Percentiles rank a stretch among this genome's conserved stretches.
phyloP scores from a whole-genome alignment of 2,113 vertebrate species.

The Tauraco erythrolophus region DNA sequence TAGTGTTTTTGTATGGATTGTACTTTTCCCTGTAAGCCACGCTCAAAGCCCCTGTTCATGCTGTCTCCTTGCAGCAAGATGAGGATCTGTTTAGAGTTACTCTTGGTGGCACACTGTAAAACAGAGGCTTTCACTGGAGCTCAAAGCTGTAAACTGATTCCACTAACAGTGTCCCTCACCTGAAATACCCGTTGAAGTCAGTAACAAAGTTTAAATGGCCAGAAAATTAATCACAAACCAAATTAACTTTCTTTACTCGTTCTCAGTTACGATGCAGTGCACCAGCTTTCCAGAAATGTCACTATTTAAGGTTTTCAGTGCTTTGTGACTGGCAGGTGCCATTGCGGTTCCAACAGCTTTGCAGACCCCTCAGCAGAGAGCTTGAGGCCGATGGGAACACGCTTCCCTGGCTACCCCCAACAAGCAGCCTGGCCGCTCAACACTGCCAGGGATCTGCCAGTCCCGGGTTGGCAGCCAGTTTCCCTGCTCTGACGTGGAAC shows the following conservation, averaged over 20 bases:
- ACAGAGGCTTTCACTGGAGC: not conserved
- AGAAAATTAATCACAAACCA: not conserved
- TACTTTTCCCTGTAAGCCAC: not conserved
- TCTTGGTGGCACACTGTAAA: not conserved
- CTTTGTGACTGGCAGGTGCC: not conserved
- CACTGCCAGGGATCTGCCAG: not conserved
- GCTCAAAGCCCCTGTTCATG: not conserved
- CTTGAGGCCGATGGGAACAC: not conserved
- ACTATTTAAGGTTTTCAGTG: not conserved
- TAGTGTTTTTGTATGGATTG: not conserved
- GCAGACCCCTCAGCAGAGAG: not conserved
- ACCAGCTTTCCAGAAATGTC: not conserved
- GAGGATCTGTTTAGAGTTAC: not conserved
- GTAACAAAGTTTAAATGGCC: not conserved
- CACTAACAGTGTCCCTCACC: not conserved
- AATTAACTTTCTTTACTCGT: not conserved
- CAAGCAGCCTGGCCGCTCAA: not conserved
- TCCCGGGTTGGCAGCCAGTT: not conserved
- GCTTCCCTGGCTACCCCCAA: not conserved
- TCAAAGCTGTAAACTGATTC: not conserved
- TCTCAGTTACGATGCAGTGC: not conserved
- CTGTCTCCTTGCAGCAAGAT: not conserved
- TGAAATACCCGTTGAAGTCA: not conserved
- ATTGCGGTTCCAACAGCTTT: not conserved
- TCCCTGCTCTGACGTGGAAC: not conserved